Percentiles rank a stretch among this genome's conserved stretches.
These are phyloP conservation scores for Anagyrus pseudococci DNA, from an alignment of 2,888 invertebrate species.

Conservation along the genomic window DNA sequence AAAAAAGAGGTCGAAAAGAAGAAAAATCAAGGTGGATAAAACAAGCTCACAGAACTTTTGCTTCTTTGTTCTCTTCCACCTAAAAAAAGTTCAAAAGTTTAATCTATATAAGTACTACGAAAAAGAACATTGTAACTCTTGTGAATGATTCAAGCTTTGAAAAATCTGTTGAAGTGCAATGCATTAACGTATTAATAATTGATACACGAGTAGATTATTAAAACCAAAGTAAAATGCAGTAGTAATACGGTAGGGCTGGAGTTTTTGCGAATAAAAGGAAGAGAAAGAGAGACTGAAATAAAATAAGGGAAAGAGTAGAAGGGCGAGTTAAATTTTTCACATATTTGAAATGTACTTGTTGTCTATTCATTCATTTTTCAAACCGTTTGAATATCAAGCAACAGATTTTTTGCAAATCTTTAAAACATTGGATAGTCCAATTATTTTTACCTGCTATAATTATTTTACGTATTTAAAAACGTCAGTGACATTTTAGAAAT, in stretches of 20 bases:
- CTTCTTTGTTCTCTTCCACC: background rate
- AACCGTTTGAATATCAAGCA: too few species aligned
- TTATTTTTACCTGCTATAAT: too few species aligned
- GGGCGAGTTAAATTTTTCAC: background rate
- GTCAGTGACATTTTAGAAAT: too few species aligned
- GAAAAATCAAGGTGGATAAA: background rate
- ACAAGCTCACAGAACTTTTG: background rate
- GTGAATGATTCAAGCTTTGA: background rate
- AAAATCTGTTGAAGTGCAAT: background rate
- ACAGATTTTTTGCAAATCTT: too few species aligned
- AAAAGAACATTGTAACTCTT: background rate
- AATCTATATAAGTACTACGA: background rate
- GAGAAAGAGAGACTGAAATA: too few species aligned
- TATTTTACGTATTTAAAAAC: too few species aligned
- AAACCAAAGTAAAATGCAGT: background rate
- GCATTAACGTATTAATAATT: background rate
- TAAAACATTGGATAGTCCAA: too few species aligned
- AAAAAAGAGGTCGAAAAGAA: background rate
- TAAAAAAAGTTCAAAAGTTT: background rate
- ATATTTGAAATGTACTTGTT: background rate
- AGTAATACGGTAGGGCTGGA: too few species aligned
- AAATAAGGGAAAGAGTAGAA: background rate
- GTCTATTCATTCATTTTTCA: background rate
- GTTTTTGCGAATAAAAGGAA: background rate
- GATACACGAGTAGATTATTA: background rate